Evolutionary conservation across 2,113 vertebrate species (phyloP), one percentile per base, ranked within the genome.

Genomic region (Cynocephalus volans): DNA sequence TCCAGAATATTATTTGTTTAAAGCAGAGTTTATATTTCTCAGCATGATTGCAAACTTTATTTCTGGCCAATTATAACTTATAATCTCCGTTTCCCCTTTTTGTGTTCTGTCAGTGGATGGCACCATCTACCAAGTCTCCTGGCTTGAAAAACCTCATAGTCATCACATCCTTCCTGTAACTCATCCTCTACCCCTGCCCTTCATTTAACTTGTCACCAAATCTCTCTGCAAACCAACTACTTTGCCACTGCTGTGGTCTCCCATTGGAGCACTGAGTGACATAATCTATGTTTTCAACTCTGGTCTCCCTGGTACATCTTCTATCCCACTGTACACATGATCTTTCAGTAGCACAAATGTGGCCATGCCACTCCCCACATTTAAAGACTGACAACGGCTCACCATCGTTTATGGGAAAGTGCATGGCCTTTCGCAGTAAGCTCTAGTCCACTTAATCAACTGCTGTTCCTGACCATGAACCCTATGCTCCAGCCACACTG

Each of bases 91-190:
- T 93, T 96, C 36, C 31, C 76, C 36, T 88, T 96, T 92, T 77
- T 84, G 84, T 70, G n/a, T n/a, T n/a, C n/a, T 97, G 50, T 94
- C 50, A 92, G 50, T 82, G 82, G 64, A 80, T 79, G 75, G n/a
- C 83, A 96, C 83, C 52, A 83, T 65, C 45, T 93, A 73, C 33
- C 56, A 95, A 80, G 26, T 50, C 28, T 76, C 33, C 18, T 92
- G 58, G 36, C 65, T 91, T 81, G 31, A 60, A 60, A 85, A 75
- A 36, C 3, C 10, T 88, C 33, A 76, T 0, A 73, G n/a, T 67
- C 45, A 85, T 48, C 24, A 72, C 85, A 80, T 95, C n/a, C 19
- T 87, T 90, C 77, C 45, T 94, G 13, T 62, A 89, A 52, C 24
- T 86, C n/a, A 93, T 88, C 12, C 31, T 72, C 23, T 82, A 50